Percentiles rank a stretch among this genome's conserved stretches.
Evolutionary conservation across 2,113 vertebrate genomes (phyloP).

Genomic region (Galeopterus variegatus): DNA sequence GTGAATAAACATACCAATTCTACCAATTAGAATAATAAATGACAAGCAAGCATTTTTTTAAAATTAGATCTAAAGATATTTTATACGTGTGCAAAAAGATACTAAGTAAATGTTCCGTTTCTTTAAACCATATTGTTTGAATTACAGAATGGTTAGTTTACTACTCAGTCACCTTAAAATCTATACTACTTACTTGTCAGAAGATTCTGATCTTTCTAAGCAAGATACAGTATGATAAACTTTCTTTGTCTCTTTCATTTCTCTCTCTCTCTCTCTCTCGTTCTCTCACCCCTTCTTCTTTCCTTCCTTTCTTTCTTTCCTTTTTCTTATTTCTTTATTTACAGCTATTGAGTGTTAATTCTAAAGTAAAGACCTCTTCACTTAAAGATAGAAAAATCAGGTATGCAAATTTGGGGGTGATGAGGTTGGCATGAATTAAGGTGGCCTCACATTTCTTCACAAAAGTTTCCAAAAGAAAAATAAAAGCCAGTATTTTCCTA

Average conservation of each 20-base stretch:
- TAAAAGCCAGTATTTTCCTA: background rate
- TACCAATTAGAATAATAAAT: constrained; percentile 4
- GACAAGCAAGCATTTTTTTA: background rate
- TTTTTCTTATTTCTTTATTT: background rate
- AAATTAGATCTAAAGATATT: background rate
- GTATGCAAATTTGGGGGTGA: background rate
- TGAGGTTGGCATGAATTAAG: background rate
- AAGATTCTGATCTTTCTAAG: background rate
- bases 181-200: background rate
- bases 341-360: background rate
- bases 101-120: background rate
- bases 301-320: background rate
- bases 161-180: background rate
- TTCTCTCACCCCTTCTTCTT: background rate
- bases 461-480: background rate
- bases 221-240: background rate
- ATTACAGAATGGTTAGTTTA: background rate
- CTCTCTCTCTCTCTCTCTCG: background rate
- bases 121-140: background rate
- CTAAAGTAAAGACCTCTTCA: background rate
- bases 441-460: background rate
- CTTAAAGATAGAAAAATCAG: background rate
- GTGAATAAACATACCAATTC: background rate
- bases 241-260: background rate
- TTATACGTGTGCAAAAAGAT: background rate